Evolutionary conservation across 2,888 invertebrate genomes (phyloP).

Genomic region (Uropetala carovei): DNA sequence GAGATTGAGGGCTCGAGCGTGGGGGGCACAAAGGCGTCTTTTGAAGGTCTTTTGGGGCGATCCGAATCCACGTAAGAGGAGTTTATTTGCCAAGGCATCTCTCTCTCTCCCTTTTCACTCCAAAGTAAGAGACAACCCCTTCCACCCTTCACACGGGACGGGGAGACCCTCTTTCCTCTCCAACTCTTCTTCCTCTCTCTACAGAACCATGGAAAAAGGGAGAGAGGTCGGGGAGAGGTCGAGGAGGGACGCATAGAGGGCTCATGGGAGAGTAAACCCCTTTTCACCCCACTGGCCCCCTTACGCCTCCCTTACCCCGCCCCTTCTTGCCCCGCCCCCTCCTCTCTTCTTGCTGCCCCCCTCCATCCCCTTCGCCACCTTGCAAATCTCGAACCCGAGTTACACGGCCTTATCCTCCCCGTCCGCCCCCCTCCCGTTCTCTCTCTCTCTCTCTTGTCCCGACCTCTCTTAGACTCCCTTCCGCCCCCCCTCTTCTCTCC

Average conservation of each 20-base stretch:
- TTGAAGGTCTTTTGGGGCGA: conserved; percentile 49
- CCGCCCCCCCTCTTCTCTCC: not conserved
- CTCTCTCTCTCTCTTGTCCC: not conserved
- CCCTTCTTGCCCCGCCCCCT: not conserved
- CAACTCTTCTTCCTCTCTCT: not conserved
- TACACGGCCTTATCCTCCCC: conserved; percentile 44
- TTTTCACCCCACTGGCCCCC: conserved; percentile 61
- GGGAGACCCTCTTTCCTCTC: not conserved
- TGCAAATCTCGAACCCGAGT: conserved; percentile 56
- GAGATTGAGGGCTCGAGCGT: conserved; percentile 32
- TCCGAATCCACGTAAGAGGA: conserved; percentile 60
- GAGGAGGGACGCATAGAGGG: conserved; percentile 20
- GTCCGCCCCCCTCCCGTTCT: not conserved
- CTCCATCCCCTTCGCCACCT: conserved; percentile 2
- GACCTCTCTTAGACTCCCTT: conserved; percentile 3
- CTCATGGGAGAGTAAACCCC: conserved; percentile 17
- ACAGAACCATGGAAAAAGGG: not conserved
- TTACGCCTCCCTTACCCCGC: conserved; percentile 52
- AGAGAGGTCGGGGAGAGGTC: not conserved
- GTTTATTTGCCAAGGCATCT: conserved; percentile 60
- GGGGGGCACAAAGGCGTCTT: conserved; percentile 61
- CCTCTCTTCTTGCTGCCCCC: not conserved
- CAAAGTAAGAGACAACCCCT: not conserved
- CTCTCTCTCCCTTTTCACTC: not conserved
- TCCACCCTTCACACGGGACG: not conserved